These are phyloP conservation scores for Poeciliopsis paucimaculata DNA, from an alignment of 2,797 vertebrate species.

Conservation along the genomic window DNA sequence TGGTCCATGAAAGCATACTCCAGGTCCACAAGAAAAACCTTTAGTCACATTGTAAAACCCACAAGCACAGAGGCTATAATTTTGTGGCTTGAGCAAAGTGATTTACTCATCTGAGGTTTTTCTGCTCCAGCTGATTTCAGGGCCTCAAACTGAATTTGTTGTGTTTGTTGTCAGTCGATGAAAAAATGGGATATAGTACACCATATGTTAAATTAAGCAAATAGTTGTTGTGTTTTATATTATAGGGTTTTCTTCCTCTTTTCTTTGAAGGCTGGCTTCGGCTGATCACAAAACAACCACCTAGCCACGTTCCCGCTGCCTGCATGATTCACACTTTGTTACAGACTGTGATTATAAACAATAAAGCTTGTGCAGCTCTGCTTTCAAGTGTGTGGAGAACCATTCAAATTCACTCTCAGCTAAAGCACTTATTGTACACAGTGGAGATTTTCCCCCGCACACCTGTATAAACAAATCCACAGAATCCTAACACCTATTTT, in stretches of 20 bases:
- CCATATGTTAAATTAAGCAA: slow-evolving; percentile 28
- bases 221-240: slow-evolving; percentile 1
- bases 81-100: slow-evolving; percentile 74
- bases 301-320: slow-evolving; percentile 10
- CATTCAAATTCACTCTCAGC: slow-evolving; percentile 43
- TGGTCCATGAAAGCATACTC: slow-evolving; percentile 73
- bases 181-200: slow-evolving; percentile 26
- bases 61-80: slow-evolving; percentile 81
- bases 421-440: slow-evolving; percentile 58
- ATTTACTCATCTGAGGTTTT: slow-evolving; percentile 71
- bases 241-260: slow-evolving; percentile 5
- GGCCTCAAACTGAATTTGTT: slow-evolving; percentile 37
- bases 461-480: slow-evolving; percentile 54
- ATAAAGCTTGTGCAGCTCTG: slow-evolving; percentile 32
- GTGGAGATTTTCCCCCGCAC: slow-evolving; percentile 46
- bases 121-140: slow-evolving; percentile 58
- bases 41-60: slow-evolving; percentile 75
- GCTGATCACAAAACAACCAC: slow-evolving; percentile 22
- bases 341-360: slow-evolving; percentile 42
- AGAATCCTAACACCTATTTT: slow-evolving; percentile 50
- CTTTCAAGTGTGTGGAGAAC: slow-evolving; percentile 38
- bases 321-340: slow-evolving; percentile 31
- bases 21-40: slow-evolving; percentile 79
- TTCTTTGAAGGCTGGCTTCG: background rate
- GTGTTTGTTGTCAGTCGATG: slow-evolving; percentile 47